Conservation (phyloP, 2,797 vertebrate species). For the Ataeniobius toweri region DNA sequence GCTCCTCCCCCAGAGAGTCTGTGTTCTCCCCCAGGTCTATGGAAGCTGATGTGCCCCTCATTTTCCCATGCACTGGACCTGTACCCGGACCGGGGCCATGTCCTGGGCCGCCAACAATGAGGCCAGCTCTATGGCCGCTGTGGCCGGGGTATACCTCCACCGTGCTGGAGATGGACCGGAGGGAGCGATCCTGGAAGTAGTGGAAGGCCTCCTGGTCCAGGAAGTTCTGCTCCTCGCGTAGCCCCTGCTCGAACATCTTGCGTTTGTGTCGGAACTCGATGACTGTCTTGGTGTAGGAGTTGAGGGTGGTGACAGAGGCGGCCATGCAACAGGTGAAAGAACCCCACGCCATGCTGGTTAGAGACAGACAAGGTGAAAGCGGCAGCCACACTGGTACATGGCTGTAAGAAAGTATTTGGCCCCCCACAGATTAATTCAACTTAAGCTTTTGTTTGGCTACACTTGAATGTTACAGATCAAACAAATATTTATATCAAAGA, state of each 20-base stretch:
- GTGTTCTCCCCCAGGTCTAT: constrained; percentile 76
- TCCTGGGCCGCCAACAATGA: constrained; percentile 42
- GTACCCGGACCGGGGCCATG: constrained; percentile 37
- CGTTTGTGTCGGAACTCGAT: constrained; percentile 97
- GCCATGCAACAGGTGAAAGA: constrained; percentile 98
- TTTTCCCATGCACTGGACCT: constrained; percentile 57
- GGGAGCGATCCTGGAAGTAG: constrained; percentile 91
- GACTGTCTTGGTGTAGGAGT: constrained; percentile 97
- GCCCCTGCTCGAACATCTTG: constrained; percentile 89
- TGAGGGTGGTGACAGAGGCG: constrained; percentile 93
- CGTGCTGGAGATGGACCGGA: constrained; percentile 79
- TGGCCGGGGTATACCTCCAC: constrained; percentile 78
- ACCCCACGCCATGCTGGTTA: constrained; percentile 91
- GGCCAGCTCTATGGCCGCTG: constrained; percentile 58
- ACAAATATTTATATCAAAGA: no score
- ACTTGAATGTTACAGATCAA: neutral
- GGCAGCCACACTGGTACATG: no score
- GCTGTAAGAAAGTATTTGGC: no score
- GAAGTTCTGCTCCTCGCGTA: constrained; percentile 87
- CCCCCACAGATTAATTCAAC: no score
- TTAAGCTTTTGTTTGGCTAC: neutral
- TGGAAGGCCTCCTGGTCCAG: constrained; percentile 91
- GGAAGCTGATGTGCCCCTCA: constrained; percentile 62
- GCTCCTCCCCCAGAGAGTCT: constrained; percentile 80
- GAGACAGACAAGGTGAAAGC: constrained; percentile 1